A percentile compares a stretch with the other conserved stretches of the same genome.
phyloP scores from a whole-genome alignment of 2,113 vertebrate genomes.

The Lanius ludovicianus region DNA sequence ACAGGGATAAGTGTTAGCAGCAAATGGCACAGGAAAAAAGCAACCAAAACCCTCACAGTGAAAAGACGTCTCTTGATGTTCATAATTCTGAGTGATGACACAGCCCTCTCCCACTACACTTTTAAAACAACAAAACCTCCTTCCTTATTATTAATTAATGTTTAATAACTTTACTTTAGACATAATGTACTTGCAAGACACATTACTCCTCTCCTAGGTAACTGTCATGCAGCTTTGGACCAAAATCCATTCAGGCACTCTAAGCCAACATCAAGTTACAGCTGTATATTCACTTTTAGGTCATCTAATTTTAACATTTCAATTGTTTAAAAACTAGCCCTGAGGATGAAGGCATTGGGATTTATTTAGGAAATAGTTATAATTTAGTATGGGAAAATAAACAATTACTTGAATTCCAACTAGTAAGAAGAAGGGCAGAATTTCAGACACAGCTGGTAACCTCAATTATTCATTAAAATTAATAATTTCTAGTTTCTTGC shows the following conservation, averaged over 20 bases:
- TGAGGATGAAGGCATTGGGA: neutral
- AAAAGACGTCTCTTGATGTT: neutral
- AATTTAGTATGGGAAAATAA: neutral
- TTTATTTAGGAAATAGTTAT: neutral
- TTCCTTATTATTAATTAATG: neutral
- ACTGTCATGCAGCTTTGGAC: neutral
- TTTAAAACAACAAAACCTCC: neutral
- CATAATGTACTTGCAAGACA: neutral
- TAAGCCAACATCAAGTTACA: neutral
- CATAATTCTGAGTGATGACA: rapidly evolving
- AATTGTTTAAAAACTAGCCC: neutral
- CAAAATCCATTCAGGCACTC: neutral
- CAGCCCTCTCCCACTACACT: neutral
- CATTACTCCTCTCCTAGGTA: neutral
- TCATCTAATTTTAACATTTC: neutral
- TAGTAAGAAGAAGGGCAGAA: neutral
- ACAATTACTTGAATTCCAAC: neutral
- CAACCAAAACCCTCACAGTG: neutral
- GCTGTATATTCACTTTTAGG: neutral
- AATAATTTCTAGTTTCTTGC: too few species aligned
- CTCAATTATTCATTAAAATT: too few species aligned
- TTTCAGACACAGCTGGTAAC: neutral
- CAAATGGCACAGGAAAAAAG: neutral
- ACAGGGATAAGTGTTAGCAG: rapidly evolving
- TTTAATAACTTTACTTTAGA: neutral